Evolutionary conservation across 2,113 vertebrate species (phyloP), one percentile per base, ranked within the genome.

Genomic region (Grammomys surdaster): DNA sequence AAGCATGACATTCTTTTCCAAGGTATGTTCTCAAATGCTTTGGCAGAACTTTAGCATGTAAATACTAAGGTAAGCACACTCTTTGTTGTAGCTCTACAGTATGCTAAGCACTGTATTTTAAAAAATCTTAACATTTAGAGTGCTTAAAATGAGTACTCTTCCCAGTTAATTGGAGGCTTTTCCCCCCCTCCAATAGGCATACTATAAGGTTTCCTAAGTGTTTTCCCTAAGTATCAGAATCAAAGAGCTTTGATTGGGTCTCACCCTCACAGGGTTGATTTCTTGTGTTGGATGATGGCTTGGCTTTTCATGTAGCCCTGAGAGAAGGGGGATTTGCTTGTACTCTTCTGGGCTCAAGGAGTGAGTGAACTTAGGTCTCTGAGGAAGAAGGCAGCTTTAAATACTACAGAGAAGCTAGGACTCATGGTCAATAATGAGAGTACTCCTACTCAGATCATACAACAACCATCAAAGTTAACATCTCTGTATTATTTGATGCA

Each of bases 31-130:
- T 58, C 91, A 95, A 96, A 96, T 60, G 77, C 65, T 22, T 97
- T 40, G 94, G 81, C 3, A 33, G 95, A 98, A 93, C 65, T 19
- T 97, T 95, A 93, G 95, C 56, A 7, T 43, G 87, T 98, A 97
- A 98, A 97, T 97, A 48, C 90, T 93, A 91, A 96, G 87, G 97
- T 96, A 96, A 75, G 84, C 36, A 28, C 94, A 96, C 92, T 77
- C 87, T 73, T 97, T 96, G 93, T 69, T 98, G 91, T 91, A 98
- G 94, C 97, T 97, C 91, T 22, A 33, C 58, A 97, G 82, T 95
- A 97, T 28, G n/a, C 89, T 97, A 98, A 97, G 84, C 89, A 98
- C 95, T 84, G 40, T 98, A 92, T 98, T 98, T 98, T 98, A n/a
- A 85, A 51, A 97, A 97, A 97, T 97, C 94, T 98, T 98, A 97